Conservation (phyloP, 2,113 vertebrate species). For the Cinclus mexicanus region DNA sequence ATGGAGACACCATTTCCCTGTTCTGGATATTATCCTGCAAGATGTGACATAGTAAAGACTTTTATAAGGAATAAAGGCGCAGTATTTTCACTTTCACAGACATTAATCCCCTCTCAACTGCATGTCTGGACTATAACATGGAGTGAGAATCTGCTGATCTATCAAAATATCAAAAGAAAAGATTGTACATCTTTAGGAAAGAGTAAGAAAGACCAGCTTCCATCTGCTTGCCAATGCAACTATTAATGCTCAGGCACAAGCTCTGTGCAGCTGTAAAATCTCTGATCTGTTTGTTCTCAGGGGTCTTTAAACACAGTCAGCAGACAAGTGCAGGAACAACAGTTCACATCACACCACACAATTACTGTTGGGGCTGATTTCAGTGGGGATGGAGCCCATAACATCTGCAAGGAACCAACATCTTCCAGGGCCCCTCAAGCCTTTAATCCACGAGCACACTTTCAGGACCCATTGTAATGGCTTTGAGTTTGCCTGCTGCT, state of each 20-base stretch:
- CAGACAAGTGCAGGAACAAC: neutral
- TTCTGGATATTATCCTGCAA: neutral
- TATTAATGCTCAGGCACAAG: conserved; percentile 50
- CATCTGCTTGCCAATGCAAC: conserved; percentile 50
- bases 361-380: neutral
- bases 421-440: neutral
- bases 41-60: neutral
- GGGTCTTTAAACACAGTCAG: neutral
- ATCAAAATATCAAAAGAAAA: conserved; percentile 1
- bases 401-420: neutral
- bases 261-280: conserved; percentile 30
- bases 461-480: neutral
- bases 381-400: neutral
- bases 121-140: neutral
- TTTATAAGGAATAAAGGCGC: neutral
- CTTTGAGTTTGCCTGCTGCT: neutral
- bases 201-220: neutral
- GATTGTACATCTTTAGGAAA: conserved; percentile 36
- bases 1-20: neutral
- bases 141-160: conserved; percentile 33
- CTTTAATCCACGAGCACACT: neutral
- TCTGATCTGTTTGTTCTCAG: conserved; percentile 25
- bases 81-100: neutral
- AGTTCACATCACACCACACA: neutral
- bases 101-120: neutral